Base-by-base conservation (phyloP, 2,888 invertebrate genomes). In the Sesia bembeciformis region DNA sequence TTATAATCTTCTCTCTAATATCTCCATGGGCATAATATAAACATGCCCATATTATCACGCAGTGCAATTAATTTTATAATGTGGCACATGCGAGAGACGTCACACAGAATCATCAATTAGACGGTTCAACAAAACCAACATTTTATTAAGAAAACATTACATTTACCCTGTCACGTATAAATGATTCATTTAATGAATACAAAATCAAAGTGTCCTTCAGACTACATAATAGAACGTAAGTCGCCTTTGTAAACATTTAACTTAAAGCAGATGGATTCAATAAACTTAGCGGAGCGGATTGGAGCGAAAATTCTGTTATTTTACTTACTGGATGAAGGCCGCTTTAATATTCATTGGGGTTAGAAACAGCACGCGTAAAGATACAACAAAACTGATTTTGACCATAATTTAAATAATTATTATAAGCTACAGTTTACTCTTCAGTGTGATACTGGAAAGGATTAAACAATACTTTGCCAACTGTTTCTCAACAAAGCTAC, bases 161-260 rank as follows among this genome's bases (percentile, higher is more conserved):
- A 7, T 46, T 46, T 46, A 46, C 23, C 7, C 46, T 65, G 65
- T 67, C 75, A 76, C 74, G 75, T 72, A 65, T 61, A 61, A 62
- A 68, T 60, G 61, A 58, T 57, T 58, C 56, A 53, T 61, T 72
- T 68, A 75, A 74, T 67, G 71, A 77, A 78, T 77, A 68, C 73
- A 65, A 67, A 74, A 70, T 67, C 60, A 57, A 59, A 62, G 43
- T 51, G 56, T 42, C 53, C 55, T 56, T 46, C n/a, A 4, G 8
- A 46, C 46, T 4, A 2, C 46, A 5, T n/a, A 46, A 46, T 46
- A 46, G 23, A 43, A 43, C 8, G 23, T 23, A 23, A 23, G 8
- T 43, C 43, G 8, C 46, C 23, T 46, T 46, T 46, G 8, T 46
- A 7, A 46, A 46, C 23, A 5, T 46, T 46, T n/a, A 4, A 0